Base-by-base conservation (phyloP, 2,113 vertebrate species). In the Zapus hudsonius region DNA sequence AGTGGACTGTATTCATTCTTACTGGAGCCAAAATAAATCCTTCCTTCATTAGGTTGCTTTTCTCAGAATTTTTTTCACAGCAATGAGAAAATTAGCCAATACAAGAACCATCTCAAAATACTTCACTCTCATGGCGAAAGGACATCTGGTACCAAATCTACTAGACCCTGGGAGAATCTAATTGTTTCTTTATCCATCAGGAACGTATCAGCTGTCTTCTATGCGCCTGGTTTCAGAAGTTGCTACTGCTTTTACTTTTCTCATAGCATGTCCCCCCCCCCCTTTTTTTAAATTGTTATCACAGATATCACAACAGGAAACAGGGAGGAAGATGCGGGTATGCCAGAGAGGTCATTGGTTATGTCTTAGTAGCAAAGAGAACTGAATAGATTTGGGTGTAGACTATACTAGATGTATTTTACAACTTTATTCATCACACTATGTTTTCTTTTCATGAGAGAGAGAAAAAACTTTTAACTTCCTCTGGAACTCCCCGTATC, bases 401-500 rank as follows among this genome's bases (percentile, higher is more conserved):
- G 40, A 86, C 23, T 70, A 25, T 83, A 44, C 25, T 72, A 61
- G 73, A 42, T 74, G 69, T 87, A 84, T 73, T 92, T 92, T 80
- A 75, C 90, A 94, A 83, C 79, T 87, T 55, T 95, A 83, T 93
- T 92, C 93, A 96, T 80, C 86, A 31, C 83, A 69, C 29, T 59
- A 15, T 0, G 47, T 44, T 88, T 89, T 95, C 66, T 90, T 96
- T 59, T 93, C 83, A 25, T 84, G 91, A 92, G 80, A 87, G 66
- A 75, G 10, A 27, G 76, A 84, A 55, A 20, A 75, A 0, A n/a
- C 31, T 66, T 86, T 12, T 76, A 52, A 93, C 96, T 97, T 97
- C 96, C 95, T 94, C 89, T 96, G 96, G 95, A 96, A 96, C 44
- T 96, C 91, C 95, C 96, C 96, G 19, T 10, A 84, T 67, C 66